Conservation (phyloP, 1,140 invertebrate species). For the Trichoplusia ni region DNA sequence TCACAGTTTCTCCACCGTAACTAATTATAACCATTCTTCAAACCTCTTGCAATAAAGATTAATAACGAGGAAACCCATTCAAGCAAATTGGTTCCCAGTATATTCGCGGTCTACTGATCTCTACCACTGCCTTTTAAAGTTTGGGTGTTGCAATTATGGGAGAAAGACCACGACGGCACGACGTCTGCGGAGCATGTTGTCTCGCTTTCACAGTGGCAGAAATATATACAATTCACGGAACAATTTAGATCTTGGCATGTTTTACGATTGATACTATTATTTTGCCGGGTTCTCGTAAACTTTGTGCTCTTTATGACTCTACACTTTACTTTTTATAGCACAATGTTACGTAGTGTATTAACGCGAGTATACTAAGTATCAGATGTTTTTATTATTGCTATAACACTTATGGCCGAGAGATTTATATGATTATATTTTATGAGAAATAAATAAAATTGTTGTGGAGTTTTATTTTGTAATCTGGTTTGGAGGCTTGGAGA, state of each 20-base stretch:
- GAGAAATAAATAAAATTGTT: background rate
- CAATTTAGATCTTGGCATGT: slow-evolving; percentile 45
- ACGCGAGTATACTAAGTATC: slow-evolving; percentile 21
- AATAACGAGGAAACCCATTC: background rate
- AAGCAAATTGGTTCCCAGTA: background rate
- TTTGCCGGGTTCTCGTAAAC: slow-evolving; percentile 48
- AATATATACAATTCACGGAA: slow-evolving; percentile 26
- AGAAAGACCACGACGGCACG: too few species aligned
- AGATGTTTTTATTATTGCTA: slow-evolving; percentile 16
- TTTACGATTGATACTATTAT: slow-evolving; percentile 57
- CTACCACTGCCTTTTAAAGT: too few species aligned
- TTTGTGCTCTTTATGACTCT: slow-evolving; percentile 51
- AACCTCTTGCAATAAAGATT: too few species aligned
- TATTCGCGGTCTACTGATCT: background rate
- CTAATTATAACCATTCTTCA: too few species aligned
- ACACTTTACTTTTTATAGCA: slow-evolving; percentile 50
- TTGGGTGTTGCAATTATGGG: too few species aligned
- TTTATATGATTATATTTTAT: background rate
- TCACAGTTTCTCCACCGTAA: too few species aligned
- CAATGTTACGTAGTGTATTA: slow-evolving; percentile 43
- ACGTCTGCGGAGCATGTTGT: too few species aligned
- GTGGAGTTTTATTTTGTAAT: too few species aligned
- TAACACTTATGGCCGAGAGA: slow-evolving; percentile 5
- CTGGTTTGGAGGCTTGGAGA: too few species aligned
- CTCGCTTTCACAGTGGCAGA: too few species aligned